Evolutionary conservation across 1,140 invertebrate species (phyloP), one percentile per base, ranked within the genome.

Genomic region (Caenorhabditis brenneri): DNA sequence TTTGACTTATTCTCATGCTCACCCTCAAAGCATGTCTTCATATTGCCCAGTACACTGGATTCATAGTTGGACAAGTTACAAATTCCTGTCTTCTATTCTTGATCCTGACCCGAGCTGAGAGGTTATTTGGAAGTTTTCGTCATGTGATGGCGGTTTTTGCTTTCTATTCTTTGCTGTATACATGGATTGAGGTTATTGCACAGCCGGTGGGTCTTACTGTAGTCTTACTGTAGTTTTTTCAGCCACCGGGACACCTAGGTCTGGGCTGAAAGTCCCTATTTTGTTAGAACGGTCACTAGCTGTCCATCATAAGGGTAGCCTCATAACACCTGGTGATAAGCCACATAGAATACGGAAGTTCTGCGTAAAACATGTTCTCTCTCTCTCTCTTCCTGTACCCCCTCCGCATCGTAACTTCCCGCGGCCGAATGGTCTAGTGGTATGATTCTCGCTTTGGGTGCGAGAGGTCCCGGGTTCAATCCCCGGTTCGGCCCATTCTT

Each of bases 401-500:
- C n/a, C n/a, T n/a, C n/a, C n/a, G n/a, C n/a, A n/a, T n/a, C n/a
- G n/a, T n/a, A n/a, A n/a, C n/a, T n/a, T n/a, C n/a, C 19, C n/a
- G 48, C 2, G 58, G 58, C 58, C 58, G 58, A 65, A 65, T 87
- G 86, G 88, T 89, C 88, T 88, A 88, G 88, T 89, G 88, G 87
- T 88, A 88, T 88, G 88, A 88, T 88, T 88, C 88, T 88, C 88
- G 88, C 88, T 88, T 88, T 89, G 88, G 88, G 88, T 88, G 88
- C 88, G 88, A 88, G 88, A 88, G 88, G 88, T 86, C 88, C 88
- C 88, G 88, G 87, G 84, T 88, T 88, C 87, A 87, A 88, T 88
- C 87, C 78, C 87, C 87, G 87, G 87, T 36, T 79, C 78, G 49
- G 78, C 78, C 78, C 78, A 79, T 79, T 74, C 65, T 29, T 79